Evolutionary conservation across 1,140 invertebrate genomes (phyloP).

Genomic region (Tribolium madens): DNA sequence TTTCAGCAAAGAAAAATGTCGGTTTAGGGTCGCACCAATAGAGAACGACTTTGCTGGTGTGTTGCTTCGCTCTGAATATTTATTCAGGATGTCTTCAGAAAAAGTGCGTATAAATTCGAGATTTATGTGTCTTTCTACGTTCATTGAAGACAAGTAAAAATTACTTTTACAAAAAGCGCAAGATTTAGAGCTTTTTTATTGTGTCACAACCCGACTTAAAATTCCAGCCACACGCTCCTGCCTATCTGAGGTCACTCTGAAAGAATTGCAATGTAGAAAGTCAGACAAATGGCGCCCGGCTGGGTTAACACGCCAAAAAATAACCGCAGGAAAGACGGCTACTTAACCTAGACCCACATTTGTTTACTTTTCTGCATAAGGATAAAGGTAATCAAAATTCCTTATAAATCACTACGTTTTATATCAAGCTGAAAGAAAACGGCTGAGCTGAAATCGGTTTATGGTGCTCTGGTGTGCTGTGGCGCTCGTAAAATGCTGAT

Average conservation of each 20-base stretch:
- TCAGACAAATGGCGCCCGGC: constrained; percentile 22
- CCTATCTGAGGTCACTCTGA: constrained; percentile 29
- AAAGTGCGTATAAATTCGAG: constrained; percentile 28
- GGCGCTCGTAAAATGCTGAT: constrained; percentile 60
- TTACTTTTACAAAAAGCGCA: constrained; percentile 36
- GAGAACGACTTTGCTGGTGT: not conserved
- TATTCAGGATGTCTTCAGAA: constrained; percentile 8
- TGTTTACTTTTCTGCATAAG: constrained; percentile 21
- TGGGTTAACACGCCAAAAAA: not conserved
- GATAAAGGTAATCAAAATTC: constrained; percentile 15
- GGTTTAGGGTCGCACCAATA: not conserved
- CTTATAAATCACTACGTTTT: constrained; percentile 47
- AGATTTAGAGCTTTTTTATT: constrained; percentile 35
- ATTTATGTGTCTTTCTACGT: constrained; percentile 26
- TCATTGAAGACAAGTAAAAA: constrained; percentile 37
- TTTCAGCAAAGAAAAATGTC: constrained; percentile 30
- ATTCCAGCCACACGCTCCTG: constrained; percentile 5
- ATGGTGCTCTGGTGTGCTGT: constrained; percentile 58
- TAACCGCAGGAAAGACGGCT: not conserved
- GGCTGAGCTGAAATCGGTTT: constrained; percentile 56
- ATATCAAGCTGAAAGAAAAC: constrained; percentile 48
- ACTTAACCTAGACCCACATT: not conserved
- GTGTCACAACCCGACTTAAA: constrained; percentile 35
- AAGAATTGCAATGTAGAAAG: constrained; percentile 26
- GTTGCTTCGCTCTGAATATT: constrained; percentile 26